phyloP scores from a whole-genome alignment of 2,797 vertebrate genomes.

The Bryconaethiops microstoma region DNA sequence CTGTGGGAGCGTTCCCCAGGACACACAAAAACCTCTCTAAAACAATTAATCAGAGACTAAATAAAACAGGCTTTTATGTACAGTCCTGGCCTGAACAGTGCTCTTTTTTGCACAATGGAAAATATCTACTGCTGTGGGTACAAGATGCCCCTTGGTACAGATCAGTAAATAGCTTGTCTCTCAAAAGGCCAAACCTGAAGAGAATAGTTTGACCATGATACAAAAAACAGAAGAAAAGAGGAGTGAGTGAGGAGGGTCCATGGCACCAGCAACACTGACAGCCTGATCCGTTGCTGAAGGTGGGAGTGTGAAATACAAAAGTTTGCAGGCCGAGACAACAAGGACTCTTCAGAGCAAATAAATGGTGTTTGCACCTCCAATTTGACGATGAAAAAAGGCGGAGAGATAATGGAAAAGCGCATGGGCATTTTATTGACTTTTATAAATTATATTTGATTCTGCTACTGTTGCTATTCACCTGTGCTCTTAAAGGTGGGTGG shows the following conservation, averaged over 20 bases:
- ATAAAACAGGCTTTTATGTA: conserved; percentile 25
- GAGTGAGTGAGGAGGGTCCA: conserved; percentile 30
- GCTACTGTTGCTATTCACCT: conserved; percentile 17
- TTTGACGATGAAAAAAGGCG: background rate
- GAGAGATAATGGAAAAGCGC: conserved; percentile 43
- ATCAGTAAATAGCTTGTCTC: background rate
- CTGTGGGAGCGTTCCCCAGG: conserved; percentile 5
- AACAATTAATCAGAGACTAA: conserved; percentile 40
- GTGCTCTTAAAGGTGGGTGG: conserved; percentile 26
- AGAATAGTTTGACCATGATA: background rate
- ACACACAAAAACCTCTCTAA: conserved; percentile 1
- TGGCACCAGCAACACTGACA: conserved; percentile 34
- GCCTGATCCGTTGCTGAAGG: conserved; percentile 31
- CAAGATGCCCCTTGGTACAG: background rate
- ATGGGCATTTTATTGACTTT: conserved; percentile 45
- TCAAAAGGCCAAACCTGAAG: background rate
- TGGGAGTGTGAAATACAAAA: conserved; percentile 34
- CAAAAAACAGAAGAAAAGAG: background rate
- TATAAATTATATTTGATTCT: conserved; percentile 51
- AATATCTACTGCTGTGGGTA: background rate
- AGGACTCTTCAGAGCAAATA: conserved; percentile 33
- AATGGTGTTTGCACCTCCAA: conserved; percentile 28
- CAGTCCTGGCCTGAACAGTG: background rate
- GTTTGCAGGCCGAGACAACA: conserved; percentile 29
- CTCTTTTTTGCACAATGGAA: conserved; percentile 1